Conservation (phyloP, 2,797 vertebrate genomes). For the Gallinago stenura region DNA sequence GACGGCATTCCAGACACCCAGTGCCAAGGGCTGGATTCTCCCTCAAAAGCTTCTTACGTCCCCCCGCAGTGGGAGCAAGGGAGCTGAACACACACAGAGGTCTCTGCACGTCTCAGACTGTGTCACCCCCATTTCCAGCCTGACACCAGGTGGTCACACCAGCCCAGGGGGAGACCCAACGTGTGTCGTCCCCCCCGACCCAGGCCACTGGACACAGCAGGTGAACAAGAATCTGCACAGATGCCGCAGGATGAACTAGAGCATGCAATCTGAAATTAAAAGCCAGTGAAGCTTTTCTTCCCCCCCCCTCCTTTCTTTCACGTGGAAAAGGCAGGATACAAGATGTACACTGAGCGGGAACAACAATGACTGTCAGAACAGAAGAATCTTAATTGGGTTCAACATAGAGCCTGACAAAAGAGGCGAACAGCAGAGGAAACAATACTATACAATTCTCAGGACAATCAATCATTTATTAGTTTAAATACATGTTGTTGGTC, state of each 20-base stretch:
- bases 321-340: constrained; percentile 53
- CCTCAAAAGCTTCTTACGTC: neutral
- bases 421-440: constrained; percentile 67
- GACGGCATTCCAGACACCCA: fast-evolving
- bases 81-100: neutral
- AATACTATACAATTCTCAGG: constrained; percentile 56
- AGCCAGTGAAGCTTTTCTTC: neutral
- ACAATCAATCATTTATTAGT: constrained; percentile 70
- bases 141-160: neutral
- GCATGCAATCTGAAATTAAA: constrained; percentile 37
- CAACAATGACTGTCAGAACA: constrained; percentile 59
- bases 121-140: constrained; percentile 38
- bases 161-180: neutral
- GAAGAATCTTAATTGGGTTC: constrained; percentile 68
- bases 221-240: neutral
- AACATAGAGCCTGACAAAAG: constrained; percentile 60
- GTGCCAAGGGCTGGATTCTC: neutral
- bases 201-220: neutral
- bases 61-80: neutral
- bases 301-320: neutral
- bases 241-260: neutral
- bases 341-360: constrained; percentile 41
- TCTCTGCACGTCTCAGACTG: constrained; percentile 24
- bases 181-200: neutral
- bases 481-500: constrained; percentile 37